A percentile compares a stretch with the other conserved stretches of the same genome.
Evolutionary conservation across 2,888 invertebrate species (phyloP).

Genomic region (Empis stercorea): DNA sequence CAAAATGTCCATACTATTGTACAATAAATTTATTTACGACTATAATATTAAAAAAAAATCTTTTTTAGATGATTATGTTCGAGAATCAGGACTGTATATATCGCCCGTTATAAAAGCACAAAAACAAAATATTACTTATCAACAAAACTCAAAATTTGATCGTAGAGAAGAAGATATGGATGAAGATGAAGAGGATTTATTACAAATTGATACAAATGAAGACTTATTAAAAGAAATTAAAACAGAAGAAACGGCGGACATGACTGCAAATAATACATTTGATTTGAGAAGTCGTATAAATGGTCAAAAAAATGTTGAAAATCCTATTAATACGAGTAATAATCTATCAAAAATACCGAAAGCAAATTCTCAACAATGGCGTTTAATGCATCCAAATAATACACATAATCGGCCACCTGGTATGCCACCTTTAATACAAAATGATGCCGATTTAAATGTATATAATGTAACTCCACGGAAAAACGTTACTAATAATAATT

Average conservation of each 20-base stretch:
- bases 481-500: neutral
- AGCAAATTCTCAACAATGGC: slow-evolving; percentile 4
- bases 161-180: neutral
- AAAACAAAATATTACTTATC: neutral
- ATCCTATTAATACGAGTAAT: too few relatives aligned
- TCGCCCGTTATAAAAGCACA: neutral
- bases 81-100: neutral
- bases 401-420: neutral
- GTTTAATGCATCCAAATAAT: neutral
- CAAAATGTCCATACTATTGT: too few relatives aligned
- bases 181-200: neutral
- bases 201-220: neutral
- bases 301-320: neutral
- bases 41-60: neutral
- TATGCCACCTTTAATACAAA: slow-evolving; percentile 2
- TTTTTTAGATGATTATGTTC: neutral
- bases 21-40: too few relatives aligned
- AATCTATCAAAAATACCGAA: neutral
- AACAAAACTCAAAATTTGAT: too few relatives aligned
- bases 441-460: neutral
- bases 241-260: neutral
- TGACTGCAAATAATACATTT: too few relatives aligned
- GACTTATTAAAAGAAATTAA: neutral
- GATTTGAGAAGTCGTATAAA: too few relatives aligned
- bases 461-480: neutral